Evolutionary conservation across 2,888 invertebrate genomes (phyloP), one percentile per base, ranked within the genome.

Genomic region (Ceratothoa steindachneri): DNA sequence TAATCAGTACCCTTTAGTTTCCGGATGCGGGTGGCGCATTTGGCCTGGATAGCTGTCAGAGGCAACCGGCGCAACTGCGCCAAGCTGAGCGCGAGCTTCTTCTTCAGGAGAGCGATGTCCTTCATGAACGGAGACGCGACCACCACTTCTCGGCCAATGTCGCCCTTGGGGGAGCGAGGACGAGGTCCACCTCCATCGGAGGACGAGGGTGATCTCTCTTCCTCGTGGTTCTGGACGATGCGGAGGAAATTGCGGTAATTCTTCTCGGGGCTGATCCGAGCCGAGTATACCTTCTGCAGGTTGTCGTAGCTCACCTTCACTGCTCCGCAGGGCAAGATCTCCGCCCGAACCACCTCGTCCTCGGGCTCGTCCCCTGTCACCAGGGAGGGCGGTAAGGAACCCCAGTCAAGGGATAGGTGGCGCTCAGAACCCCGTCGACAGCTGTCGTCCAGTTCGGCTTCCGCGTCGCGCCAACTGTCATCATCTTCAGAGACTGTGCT

Each of bases 281-380:
- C 69, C 1, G 73, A 64, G 65, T 78, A 78, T 15, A 68, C 72
- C 22, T 75, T 78, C 24, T 60, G 66, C 19, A 75, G 70, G 67
- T 78, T 78, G n/a, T 78, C 78, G 60, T 78, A 78, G 3, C 71
- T 71, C n/a, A 78, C 78, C 30, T 75, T 75, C n/a, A 75, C 66
- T 3, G 67, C 72, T 1, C 78, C 78, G 7, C 53, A 51, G 1
- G 78, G 78, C 5, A 75, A 28, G 65, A 78, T 73, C 30, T 78
- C 72, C 1, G 78, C 78, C 69, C 75, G 75, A 0, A 69, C 78
- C 24, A 78, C 78, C 53, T 78, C 78, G 5, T 73, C 41, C 29
- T 69, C 73, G 5, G 29, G 29, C 19, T 69, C 29, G 12, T 41
- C 69, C n/a, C n/a, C n/a, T n/a, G n/a, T n/a, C n/a, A n/a, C n/a